Evolutionary conservation across 2,888 invertebrate species (phyloP).

Genomic region (Drosophila lutescens): DNA sequence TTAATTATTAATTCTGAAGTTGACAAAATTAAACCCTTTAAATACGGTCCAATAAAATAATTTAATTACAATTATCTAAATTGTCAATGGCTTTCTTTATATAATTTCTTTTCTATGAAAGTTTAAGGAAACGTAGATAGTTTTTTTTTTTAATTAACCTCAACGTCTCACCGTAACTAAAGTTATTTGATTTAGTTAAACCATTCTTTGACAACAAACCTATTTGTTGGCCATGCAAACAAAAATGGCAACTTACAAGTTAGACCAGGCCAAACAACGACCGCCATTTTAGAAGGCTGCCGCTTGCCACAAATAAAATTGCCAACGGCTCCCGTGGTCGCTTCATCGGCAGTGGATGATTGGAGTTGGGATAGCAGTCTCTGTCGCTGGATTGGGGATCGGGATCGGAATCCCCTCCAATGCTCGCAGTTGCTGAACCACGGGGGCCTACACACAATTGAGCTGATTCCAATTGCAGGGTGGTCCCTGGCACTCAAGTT

Average conservation of each 20-base stretch:
- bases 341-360: slow-evolving; percentile 23
- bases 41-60: no score
- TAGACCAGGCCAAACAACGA: slow-evolving; percentile 24
- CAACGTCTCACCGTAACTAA: no score
- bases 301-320: slow-evolving; percentile 28
- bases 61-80: no score
- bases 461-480: slow-evolving; percentile 76
- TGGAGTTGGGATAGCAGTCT: slow-evolving; percentile 17
- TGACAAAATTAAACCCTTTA: no score
- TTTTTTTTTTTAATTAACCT: no score
- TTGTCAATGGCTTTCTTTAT: no score
- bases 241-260: slow-evolving; percentile 48
- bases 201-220: not conserved
- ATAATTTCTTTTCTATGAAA: no score
- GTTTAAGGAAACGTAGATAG: no score
- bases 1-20: no score
- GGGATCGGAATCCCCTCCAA: slow-evolving; percentile 6
- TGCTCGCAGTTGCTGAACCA: slow-evolving; percentile 21
- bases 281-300: slow-evolving; percentile 62
- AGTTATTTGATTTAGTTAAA: not conserved
- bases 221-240: not conserved
- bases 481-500: slow-evolving; percentile 69
- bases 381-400: slow-evolving; percentile 6
- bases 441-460: slow-evolving; percentile 69
- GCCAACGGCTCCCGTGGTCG: slow-evolving; percentile 30